Evolutionary conservation across 2,797 vertebrate genomes (phyloP).

Genomic region (Sebastes paucispinis): DNA sequence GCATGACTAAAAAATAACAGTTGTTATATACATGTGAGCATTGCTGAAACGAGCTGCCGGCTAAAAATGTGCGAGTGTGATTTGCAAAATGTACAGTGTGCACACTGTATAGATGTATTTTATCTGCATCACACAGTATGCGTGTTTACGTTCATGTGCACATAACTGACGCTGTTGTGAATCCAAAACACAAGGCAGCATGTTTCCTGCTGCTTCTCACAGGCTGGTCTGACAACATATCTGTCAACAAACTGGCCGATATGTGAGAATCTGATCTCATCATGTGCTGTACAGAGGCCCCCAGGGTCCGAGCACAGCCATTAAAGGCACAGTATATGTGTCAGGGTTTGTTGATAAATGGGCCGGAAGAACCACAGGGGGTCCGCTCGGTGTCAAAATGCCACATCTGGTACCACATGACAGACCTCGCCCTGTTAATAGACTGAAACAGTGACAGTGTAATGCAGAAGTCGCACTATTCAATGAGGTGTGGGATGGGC

Average conservation of each 20-base stretch:
- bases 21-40: not conserved
- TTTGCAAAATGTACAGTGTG: not conserved
- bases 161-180: constrained; percentile 1
- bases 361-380: constrained; percentile 39
- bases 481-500: not conserved
- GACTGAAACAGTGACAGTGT: not conserved
- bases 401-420: constrained; percentile 48
- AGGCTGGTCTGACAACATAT: constrained; percentile 39
- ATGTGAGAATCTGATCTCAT: constrained; percentile 52
- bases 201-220: constrained; percentile 8
- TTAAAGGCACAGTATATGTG: constrained; percentile 43
- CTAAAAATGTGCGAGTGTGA: not conserved
- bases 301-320: constrained; percentile 14
- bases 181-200: not conserved
- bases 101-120: not conserved
- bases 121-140: not conserved
- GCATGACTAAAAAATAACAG: not conserved
- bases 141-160: constrained; percentile 1
- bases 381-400: constrained; percentile 30
- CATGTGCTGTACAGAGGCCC: constrained; percentile 26
- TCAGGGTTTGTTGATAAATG: constrained; percentile 52
- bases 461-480: not conserved
- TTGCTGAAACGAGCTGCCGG: not conserved
- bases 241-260: constrained; percentile 46
- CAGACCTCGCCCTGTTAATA: not conserved